Conservation (phyloP, 2,113 vertebrate species). For the Charadrius vociferus region DNA sequence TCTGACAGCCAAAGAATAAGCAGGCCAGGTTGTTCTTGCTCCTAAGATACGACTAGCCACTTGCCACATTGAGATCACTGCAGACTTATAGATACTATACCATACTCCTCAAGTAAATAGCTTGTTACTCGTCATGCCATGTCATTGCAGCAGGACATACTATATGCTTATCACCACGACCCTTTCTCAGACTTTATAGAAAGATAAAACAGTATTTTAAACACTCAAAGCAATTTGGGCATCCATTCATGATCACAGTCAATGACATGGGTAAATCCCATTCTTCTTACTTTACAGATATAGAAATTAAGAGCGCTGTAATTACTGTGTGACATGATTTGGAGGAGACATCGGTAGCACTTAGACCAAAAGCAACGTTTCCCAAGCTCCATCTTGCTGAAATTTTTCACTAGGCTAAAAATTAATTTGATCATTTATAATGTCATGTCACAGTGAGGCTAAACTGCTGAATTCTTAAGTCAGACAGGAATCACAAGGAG, state of each 20-base stretch:
- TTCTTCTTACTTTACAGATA: neutral
- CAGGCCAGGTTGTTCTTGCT: neutral
- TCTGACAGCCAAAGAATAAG: neutral
- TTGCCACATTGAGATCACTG: neutral
- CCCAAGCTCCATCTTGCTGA: neutral
- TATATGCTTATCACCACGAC: fast-evolving
- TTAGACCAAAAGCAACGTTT: neutral
- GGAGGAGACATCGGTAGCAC: neutral
- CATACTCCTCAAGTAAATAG: neutral
- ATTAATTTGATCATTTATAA: neutral
- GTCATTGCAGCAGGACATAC: neutral
- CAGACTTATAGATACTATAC: neutral
- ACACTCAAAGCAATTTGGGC: neutral
- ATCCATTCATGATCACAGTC: neutral
- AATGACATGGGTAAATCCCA: neutral
- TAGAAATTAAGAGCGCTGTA: neutral
- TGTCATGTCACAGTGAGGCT: neutral
- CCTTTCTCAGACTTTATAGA: neutral
- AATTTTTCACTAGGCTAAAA: neutral
- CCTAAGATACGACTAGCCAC: neutral
- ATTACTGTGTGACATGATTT: neutral
- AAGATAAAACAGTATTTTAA: neutral
- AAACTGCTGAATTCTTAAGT: neutral
- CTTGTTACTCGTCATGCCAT: neutral
- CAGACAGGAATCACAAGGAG: neutral